Percentiles rank a stretch among this genome's conserved stretches.
phyloP scores from a whole-genome alignment of 2,113 vertebrate species.

The Sylvia atricapilla region DNA sequence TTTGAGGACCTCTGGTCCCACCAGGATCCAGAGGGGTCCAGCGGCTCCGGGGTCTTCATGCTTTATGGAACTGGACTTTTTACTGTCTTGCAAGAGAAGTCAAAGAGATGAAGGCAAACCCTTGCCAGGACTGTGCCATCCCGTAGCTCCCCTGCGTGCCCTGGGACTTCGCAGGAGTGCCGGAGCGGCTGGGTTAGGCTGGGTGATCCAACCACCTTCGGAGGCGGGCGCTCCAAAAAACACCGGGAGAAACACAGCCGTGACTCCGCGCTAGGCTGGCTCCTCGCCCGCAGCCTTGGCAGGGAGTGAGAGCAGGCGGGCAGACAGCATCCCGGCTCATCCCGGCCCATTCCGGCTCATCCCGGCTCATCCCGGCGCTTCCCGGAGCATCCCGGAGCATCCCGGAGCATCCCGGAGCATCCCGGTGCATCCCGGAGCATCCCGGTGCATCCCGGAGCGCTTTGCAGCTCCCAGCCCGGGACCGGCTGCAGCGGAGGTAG shows the following conservation, averaged over 20 bases:
- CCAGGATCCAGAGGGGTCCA: not conserved
- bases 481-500: not conserved
- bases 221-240: not conserved
- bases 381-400: too few species aligned
- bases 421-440: rapidly evolving
- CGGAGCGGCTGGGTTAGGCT: not conserved
- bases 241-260: not conserved
- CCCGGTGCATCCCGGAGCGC: not conserved
- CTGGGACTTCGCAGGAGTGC: not conserved
- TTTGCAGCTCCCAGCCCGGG: rapidly evolving
- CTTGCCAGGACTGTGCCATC: not conserved
- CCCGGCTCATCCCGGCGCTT: not conserved
- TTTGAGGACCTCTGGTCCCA: not conserved
- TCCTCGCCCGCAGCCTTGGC: not conserved
- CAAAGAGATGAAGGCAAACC: not conserved
- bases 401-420: not conserved
- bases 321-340: not conserved
- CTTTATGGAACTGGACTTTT: not conserved
- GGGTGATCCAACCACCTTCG: not conserved
- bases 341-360: rapidly evolving
- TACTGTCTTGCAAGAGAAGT: not conserved
- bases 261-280: not conserved
- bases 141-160: rapidly evolving
- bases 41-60: not conserved
- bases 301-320: not conserved